Evolutionary conservation across 2,113 vertebrate species (phyloP).

Genomic region (Pipra filicauda): DNA sequence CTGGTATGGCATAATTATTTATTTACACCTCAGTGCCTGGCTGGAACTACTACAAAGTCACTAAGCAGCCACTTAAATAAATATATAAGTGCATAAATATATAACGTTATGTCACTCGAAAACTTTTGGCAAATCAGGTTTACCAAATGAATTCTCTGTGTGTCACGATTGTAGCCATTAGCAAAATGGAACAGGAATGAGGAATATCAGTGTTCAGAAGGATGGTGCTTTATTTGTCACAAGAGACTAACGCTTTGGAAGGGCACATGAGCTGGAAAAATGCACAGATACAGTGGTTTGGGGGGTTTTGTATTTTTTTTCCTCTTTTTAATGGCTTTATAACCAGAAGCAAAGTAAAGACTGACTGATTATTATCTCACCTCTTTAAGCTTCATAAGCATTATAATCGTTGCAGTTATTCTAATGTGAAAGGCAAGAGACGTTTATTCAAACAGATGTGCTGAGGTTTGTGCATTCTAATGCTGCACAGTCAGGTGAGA

Average conservation of each 20-base stretch:
- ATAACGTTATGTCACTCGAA: not conserved
- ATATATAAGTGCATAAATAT: not conserved
- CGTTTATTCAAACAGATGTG: slow-evolving; percentile 8
- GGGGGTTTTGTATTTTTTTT: not conserved
- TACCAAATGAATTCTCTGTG: not conserved
- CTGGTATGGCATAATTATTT: not conserved
- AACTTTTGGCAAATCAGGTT: not conserved
- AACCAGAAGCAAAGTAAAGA: slow-evolving; percentile 13
- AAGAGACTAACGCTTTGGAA: not conserved
- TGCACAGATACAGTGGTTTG: not conserved
- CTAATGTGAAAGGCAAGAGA: slow-evolving; percentile 5
- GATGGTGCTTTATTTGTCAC: not conserved
- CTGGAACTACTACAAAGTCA: slow-evolving; percentile 1
- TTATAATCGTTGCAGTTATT: slow-evolving; percentile 1
- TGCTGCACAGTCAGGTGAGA: not conserved
- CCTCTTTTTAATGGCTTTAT: not conserved
- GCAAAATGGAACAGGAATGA: not conserved
- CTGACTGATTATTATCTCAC: slow-evolving; percentile 11
- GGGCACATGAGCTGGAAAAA: not conserved
- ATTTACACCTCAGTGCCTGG: not conserved
- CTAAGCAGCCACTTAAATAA: not conserved
- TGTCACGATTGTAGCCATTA: not conserved
- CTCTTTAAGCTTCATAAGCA: slow-evolving; percentile 29
- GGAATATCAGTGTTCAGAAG: not conserved
- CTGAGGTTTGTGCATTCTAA: not conserved